A percentile compares a stretch with the other conserved stretches of the same genome.
phyloP scores from a whole-genome alignment of 2,113 vertebrate species.

The Sinocyclocheilus rhinocerous region DNA sequence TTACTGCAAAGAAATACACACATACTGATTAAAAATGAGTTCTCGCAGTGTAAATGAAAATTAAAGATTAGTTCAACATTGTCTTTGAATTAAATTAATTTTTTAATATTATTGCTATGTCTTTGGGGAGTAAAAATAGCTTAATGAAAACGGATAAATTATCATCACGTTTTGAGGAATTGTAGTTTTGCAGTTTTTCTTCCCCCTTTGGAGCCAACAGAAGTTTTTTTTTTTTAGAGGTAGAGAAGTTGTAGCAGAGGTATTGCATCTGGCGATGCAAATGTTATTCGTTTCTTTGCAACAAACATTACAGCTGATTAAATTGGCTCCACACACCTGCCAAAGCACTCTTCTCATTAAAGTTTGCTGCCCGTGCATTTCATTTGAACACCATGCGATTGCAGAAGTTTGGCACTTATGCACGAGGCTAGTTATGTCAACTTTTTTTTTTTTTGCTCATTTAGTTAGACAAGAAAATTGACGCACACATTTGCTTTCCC shows the following conservation, averaged over 20 bases:
- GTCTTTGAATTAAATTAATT: background rate
- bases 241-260: no score
- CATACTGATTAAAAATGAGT: background rate
- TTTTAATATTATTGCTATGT: background rate
- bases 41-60: background rate
- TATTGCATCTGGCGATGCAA: background rate
- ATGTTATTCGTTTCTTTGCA: slow-evolving; percentile 10
- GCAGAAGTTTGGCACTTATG: background rate
- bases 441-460: background rate
- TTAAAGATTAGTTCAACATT: background rate
- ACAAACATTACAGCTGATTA: slow-evolving; percentile 25
- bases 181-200: background rate
- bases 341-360: slow-evolving; percentile 20
- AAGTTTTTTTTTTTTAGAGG: background rate
- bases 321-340: slow-evolving; percentile 29
- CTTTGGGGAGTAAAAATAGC: background rate
- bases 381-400: background rate
- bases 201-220: background rate
- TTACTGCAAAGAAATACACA: background rate
- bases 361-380: slow-evolving; percentile 2
- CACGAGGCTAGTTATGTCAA: background rate
- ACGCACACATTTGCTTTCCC: background rate
- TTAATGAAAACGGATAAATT: background rate
- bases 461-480: background rate
- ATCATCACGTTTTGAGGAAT: background rate